Evolutionary conservation across 2,888 invertebrate species (phyloP).

Genomic region (Caenorhabditis macrosperma): DNA sequence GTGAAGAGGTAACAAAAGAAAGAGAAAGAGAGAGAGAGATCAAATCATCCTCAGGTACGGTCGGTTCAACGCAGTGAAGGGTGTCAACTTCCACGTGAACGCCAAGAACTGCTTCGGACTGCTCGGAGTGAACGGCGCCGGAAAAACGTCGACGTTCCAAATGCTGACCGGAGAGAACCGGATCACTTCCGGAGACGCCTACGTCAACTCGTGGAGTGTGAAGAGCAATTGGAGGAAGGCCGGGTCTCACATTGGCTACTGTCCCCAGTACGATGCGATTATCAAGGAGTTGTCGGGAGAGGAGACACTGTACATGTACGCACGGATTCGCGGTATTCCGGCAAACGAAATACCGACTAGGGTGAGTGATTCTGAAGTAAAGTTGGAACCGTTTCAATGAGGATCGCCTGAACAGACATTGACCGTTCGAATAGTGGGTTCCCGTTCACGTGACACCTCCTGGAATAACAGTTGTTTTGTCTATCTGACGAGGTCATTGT

Average conservation of each 20-base stretch:
- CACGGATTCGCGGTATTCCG: slow-evolving; percentile 84
- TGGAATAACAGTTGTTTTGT: too few relatives aligned
- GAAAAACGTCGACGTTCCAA: slow-evolving; percentile 77
- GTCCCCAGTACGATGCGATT: slow-evolving; percentile 88
- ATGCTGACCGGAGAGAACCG: slow-evolving; percentile 75
- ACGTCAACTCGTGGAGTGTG: slow-evolving; percentile 72
- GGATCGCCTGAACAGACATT: too few relatives aligned
- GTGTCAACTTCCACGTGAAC: slow-evolving; percentile 74
- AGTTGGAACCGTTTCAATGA: too few relatives aligned
- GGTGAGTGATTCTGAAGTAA: too few relatives aligned
- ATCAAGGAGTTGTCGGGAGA: slow-evolving; percentile 86
- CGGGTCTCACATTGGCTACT: slow-evolving; percentile 83
- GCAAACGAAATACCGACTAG: slow-evolving; percentile 60
- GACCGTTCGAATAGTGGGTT: too few relatives aligned
- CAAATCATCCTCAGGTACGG: slow-evolving; percentile 63
- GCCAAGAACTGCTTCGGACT: slow-evolving; percentile 74
- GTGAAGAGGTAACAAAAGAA: slow-evolving; percentile 65
- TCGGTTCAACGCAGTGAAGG: slow-evolving; percentile 74
- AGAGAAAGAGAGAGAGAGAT: not conserved
- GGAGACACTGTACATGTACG: slow-evolving; percentile 85
- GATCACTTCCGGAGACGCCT: slow-evolving; percentile 73
- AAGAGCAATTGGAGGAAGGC: slow-evolving; percentile 72
- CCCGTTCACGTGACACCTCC: too few relatives aligned
- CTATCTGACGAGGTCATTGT: too few relatives aligned
- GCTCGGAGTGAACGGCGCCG: slow-evolving; percentile 77